Base-by-base conservation (phyloP, 64 coral and sea anemone genomes). In the Porites lutea region DNA sequence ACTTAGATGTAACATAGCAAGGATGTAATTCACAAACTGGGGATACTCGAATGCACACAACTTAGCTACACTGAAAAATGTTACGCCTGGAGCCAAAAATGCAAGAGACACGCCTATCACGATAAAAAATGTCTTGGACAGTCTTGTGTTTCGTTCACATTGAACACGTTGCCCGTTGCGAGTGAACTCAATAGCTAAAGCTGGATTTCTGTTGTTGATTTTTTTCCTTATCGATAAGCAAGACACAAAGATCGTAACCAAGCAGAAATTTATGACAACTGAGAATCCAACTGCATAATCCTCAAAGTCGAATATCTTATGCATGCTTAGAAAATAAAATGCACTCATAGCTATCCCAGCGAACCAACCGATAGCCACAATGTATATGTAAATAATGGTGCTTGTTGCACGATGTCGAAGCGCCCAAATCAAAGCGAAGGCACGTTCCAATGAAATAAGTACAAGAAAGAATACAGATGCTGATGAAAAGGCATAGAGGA, bases 371-470 rank as follows among this genome's bases (percentile, higher is more conserved):
- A 76, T 58, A 8, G 46, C 61, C 2, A 49, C 69, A 49, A 51
- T 54, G 70, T 79, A 54, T 44, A 72, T 53, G 67, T 91, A 91
- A 5, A 13, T 19, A 59, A 54, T 78, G 13, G 27, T 51, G 23
- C n/a, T 71, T 70, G 89, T 23, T 12, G 71, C 68, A 19, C 89
- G 89, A 91, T 91, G 89, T 69, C 78, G 78, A 48, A 91, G 71
- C 8, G 89, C 66, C 75, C 78, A 91, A 75, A 75, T 75, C 73
- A 75, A 75, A 50, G 73, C 73, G 48, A 49, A 75, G 13, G 73
- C 47, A 14, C 73, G 73, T 50, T 75, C 73, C 73, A 75, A 18
- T 6, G 73, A 75, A 51, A 75, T 75, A 13, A 75, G 13, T 15
- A 50, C 73, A 47, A 75, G 73, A 18, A 50, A 75, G n/a, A 49